phyloP scores from a whole-genome alignment of 2,797 vertebrate species.

The Pterois miles region DNA sequence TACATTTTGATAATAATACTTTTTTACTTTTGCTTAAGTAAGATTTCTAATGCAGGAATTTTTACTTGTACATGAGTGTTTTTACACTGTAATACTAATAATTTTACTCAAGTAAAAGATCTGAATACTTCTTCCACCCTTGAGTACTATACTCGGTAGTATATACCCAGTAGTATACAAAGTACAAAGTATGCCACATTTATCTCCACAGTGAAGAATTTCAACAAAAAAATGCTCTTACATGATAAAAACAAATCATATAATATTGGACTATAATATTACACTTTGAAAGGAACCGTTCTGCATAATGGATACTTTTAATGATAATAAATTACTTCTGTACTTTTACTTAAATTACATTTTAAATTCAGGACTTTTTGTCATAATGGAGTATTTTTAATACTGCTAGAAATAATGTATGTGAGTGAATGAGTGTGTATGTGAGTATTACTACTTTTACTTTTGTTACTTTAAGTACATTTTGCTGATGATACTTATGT shows the following conservation, averaged over 20 bases:
- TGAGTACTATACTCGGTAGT: not conserved
- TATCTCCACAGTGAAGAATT: not conserved
- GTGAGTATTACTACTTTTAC: no score
- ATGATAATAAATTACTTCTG: no score
- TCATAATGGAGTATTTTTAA: no score
- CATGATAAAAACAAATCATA: not conserved
- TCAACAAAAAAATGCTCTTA: not conserved
- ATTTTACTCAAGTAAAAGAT: no score
- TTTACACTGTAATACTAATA: no score
- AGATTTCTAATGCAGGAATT: no score
- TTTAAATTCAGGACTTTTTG: not conserved
- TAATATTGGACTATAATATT: not conserved
- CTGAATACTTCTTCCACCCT: no score
- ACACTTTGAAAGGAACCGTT: not conserved
- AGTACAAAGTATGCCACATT: not conserved
- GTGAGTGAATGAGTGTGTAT: no score
- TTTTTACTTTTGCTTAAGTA: fast-evolving
- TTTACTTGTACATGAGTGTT: no score
- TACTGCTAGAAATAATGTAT: no score
- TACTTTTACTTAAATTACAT: not conserved
- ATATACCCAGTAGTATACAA: not conserved
- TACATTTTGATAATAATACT: no score
- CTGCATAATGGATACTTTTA: not conserved
- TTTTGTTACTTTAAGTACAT: no score
- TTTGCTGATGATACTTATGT: not conserved